Percentiles rank a stretch among this genome's conserved stretches.
Evolutionary conservation across 2,113 vertebrate genomes (phyloP).

Genomic region (Rynchops niger): DNA sequence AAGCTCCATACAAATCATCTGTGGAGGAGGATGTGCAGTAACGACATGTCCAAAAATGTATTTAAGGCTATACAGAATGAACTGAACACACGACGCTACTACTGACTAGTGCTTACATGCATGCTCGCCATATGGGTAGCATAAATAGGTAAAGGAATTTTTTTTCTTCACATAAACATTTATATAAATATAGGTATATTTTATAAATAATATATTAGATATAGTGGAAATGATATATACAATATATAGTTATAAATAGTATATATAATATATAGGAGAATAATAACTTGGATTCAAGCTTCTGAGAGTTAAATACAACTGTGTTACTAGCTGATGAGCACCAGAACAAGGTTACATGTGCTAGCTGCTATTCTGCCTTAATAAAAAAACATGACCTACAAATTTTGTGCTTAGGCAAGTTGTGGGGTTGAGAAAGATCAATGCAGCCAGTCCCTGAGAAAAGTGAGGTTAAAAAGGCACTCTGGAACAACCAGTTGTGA

Average conservation of each 20-base stretch:
- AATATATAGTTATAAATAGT: not conserved
- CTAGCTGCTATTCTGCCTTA: not conserved
- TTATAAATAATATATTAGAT: not conserved
- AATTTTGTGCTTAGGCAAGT: not conserved
- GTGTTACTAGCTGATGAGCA: not conserved
- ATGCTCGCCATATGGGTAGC: fast-evolving
- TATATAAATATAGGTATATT: not conserved
- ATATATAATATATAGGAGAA: not conserved
- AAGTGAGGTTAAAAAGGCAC: not conserved
- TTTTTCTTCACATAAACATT: not conserved
- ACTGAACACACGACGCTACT: not conserved
- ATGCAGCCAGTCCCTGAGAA: not conserved
- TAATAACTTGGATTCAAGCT: not conserved
- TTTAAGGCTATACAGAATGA: not conserved
- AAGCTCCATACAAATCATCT: not conserved
- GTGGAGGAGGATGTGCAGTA: not conserved
- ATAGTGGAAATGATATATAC: not conserved
- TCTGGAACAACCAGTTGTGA: not conserved
- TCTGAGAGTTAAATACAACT: not conserved
- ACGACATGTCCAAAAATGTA: not conserved
- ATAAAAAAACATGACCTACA: not conserved
- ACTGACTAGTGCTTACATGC: not conserved
- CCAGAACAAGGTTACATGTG: not conserved
- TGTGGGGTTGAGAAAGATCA: not conserved
- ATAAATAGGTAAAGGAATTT: not conserved